Percentiles rank a stretch among this genome's conserved stretches.
phyloP scores from a whole-genome alignment of 1,140 invertebrate genomes.

The Prorops nasuta region DNA sequence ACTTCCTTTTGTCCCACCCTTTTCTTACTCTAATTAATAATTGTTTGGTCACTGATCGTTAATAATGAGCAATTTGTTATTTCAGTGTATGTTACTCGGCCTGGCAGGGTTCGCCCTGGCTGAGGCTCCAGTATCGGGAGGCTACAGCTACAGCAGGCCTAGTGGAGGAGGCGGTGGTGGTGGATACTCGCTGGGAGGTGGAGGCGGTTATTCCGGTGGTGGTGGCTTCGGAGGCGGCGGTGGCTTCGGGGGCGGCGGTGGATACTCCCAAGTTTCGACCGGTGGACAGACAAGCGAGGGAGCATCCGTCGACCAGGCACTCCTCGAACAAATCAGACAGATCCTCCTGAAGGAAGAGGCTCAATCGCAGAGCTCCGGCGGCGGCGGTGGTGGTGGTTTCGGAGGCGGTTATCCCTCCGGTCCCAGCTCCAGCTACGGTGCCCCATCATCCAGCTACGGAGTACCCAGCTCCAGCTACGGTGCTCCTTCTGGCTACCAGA shows the following conservation, averaged over 20 bases:
- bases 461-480: constrained; percentile 61
- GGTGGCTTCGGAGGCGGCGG: constrained; percentile 49
- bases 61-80: too few relatives aligned
- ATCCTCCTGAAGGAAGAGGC: constrained; percentile 79
- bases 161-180: constrained; percentile 61
- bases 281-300: constrained; percentile 76
- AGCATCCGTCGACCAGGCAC: constrained; percentile 71
- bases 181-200: constrained; percentile 53
- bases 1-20: too few relatives aligned
- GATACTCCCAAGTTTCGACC: constrained; percentile 69
- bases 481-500: constrained; percentile 57
- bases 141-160: constrained; percentile 66
- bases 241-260: constrained; percentile 62
- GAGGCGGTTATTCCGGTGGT: constrained; percentile 46
- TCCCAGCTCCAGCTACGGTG: constrained; percentile 56
- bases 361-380: constrained; percentile 56
- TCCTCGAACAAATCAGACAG: constrained; percentile 77
- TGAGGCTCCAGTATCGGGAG: constrained; percentile 62
- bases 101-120: constrained; percentile 62
- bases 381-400: constrained; percentile 47
- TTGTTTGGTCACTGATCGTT: too few relatives aligned
- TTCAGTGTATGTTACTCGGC: constrained; percentile 66
- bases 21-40: too few relatives aligned
- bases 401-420: constrained; percentile 49
- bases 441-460: constrained; percentile 63